These are phyloP conservation scores for Cremastinae sp. DNA, from an alignment of 2,888 invertebrate species.

Conservation along the genomic window DNA sequence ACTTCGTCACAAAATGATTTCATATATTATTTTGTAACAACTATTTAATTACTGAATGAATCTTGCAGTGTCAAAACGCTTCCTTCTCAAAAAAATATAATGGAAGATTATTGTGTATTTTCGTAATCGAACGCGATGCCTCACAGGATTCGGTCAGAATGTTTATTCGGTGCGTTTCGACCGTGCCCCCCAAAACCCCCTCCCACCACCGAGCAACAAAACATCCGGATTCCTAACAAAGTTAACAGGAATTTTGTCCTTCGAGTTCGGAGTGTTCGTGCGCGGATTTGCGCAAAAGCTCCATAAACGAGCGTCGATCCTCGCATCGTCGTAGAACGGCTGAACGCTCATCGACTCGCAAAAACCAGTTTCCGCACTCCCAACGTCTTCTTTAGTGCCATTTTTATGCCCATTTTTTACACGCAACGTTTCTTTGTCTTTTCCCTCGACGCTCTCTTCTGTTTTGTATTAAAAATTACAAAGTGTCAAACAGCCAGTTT, in stretches of 20 bases:
- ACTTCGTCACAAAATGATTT: no score
- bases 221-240: background rate
- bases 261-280: conserved; percentile 25
- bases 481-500: background rate
- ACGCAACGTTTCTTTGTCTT: conserved; percentile 26
- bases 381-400: conserved; percentile 51
- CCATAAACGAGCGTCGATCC: conserved; percentile 11
- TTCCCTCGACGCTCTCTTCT: conserved; percentile 18
- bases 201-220: no score
- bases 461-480: background rate
- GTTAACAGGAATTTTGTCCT: conserved; percentile 16
- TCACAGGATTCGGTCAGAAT: no score
- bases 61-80: no score
- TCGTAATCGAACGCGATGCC: no score
- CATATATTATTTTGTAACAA: no score
- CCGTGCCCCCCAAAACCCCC: no score
- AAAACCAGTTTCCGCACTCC: conserved; percentile 48
- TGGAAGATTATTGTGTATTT: no score
- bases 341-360: conserved; percentile 21
- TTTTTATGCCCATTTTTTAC: conserved; percentile 43
- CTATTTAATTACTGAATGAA: no score
- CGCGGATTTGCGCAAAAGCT: conserved; percentile 38
- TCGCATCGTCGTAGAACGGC: background rate
- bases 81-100: no score
- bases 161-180: no score